Base-by-base conservation (phyloP, 2,797 vertebrate species). In the Lagodon rhomboides region DNA sequence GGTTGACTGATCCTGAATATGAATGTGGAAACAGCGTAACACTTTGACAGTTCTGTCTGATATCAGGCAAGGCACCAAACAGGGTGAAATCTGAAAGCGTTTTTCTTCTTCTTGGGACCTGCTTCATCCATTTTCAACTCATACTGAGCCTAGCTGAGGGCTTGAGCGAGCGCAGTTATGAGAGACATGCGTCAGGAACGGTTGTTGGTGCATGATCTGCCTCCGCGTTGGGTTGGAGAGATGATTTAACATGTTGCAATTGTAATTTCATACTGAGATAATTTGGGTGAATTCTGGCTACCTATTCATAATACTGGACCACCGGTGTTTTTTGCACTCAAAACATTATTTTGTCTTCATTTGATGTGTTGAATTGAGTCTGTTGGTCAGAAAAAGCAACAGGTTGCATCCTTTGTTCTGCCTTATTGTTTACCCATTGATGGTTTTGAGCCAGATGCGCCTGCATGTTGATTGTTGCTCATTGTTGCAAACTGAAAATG, bases 401-500 rank as follows among this genome's bases (percentile, higher is more conserved):
- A 41, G 3, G 49, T 68, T 68, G 27, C 71, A 22, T 69, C 62
- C 12, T 72, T 72, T 54, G 1, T 69, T 77, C 43, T 68, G 15
- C 16, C 12, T 46, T n/a, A 10, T n/a, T 16, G 8, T 68, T 73
- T 54, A 41, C 38, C 30, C 25, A 43, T 61, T 64, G 16, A 49
- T 77, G 41, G 23, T 15, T 66, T n/a, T 0, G 41, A 73, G 69
- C 41, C 50, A 54, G 38, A 66, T 69, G 58, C 1, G 16, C 46
- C n/a, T 62, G 5, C n/a, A 50, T 77, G 55, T 64, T 60, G 13
- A 61, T 65, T 73, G 25, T 43, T 65, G 18, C 3, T 55, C 50
- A 63, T 51, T 73, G 75, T 64, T 54, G 56, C 60, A 61, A 65
- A 60, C 22, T 68, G 47, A 68, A 76, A 80, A 81, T 66, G 16